Evolutionary conservation across 2,797 vertebrate species (phyloP).

Genomic region (Ambastaia sidthimunki): DNA sequence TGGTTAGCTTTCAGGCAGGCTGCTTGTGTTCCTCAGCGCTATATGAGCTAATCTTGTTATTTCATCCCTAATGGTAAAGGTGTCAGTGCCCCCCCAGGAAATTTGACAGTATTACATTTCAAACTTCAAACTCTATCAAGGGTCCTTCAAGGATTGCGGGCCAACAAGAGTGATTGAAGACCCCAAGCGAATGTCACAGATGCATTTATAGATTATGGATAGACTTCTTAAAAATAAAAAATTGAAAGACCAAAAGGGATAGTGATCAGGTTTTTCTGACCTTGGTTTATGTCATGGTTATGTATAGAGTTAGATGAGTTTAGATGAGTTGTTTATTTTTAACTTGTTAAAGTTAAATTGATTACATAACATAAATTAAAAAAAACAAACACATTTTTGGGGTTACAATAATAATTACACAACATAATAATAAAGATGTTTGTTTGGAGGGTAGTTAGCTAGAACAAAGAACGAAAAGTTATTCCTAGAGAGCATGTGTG

Average conservation of each 20-base stretch:
- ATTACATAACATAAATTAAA: not conserved
- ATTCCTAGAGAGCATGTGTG: not conserved
- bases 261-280: constrained; percentile 22
- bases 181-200: constrained; percentile 54
- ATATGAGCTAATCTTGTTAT: constrained; percentile 61
- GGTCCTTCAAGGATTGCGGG: constrained; percentile 8
- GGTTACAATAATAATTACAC: not conserved
- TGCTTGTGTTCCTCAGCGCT: constrained; percentile 56
- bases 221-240: constrained; percentile 12
- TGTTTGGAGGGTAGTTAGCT: not conserved
- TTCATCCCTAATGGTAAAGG: constrained; percentile 65
- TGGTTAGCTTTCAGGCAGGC: constrained; percentile 59
- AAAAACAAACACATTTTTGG: too few relatives aligned
- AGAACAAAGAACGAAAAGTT: not conserved
- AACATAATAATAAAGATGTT: constrained; percentile 5
- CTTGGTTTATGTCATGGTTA: constrained; percentile 12
- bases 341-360: too few relatives aligned
- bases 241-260: constrained; percentile 3
- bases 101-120: constrained; percentile 61
- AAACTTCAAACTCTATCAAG: constrained; percentile 58
- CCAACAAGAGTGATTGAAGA: constrained; percentile 55
- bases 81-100: constrained; percentile 60
- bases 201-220: not conserved
- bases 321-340: too few relatives aligned
- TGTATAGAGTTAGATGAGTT: not conserved